Evolutionary conservation across 2,113 vertebrate genomes (phyloP), one percentile per base, ranked within the genome.

Genomic region (Dromiciops gliroides): DNA sequence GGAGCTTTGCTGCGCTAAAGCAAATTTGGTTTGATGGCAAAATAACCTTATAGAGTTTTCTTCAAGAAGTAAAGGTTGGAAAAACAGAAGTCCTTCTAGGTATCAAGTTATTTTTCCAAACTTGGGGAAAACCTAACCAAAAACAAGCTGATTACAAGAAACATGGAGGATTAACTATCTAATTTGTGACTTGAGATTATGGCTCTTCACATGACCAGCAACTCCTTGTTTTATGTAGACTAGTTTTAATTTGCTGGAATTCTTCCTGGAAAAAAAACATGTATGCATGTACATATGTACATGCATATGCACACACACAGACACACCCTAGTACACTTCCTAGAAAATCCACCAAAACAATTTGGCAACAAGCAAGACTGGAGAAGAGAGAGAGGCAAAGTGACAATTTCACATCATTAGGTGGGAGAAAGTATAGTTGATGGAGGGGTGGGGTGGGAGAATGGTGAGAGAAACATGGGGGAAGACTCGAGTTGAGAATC

Each of bases 1-100:
- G 98, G 98, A 98, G 98, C 98, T 98, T 97, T 98, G 98, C 98
- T 97, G 97, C 52, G 95, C 98, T 98, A 97, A 96, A 98, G 98
- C 98, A 98, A 98, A 98, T 99, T 98, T 97, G 96, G 97, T 98
- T 98, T 98, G 98, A 98, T 99, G 98, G 98, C 98, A 98, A 99
- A 99, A 98, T 98, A 98, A 98, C 98, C 98, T 98, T 94, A 97
- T 88, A 92, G 97, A 98, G 96, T 97, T 95, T 2, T 23, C 89
- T 50, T 50, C 53, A 96, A 97, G 96, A 94, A 90, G 93, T 90
- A 89, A 97, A 98, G 97, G 97, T 97, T 94, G 51, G 92, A 53
- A 9, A 37, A 22, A 23, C 67, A 60, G 92, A 92, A 49, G 67
- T 91, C 92, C 92, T 95, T 92, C 88, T 89, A 94, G 88, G 91